Base-by-base conservation (phyloP, 2,113 vertebrate genomes). In the Seriola aureovittata region DNA sequence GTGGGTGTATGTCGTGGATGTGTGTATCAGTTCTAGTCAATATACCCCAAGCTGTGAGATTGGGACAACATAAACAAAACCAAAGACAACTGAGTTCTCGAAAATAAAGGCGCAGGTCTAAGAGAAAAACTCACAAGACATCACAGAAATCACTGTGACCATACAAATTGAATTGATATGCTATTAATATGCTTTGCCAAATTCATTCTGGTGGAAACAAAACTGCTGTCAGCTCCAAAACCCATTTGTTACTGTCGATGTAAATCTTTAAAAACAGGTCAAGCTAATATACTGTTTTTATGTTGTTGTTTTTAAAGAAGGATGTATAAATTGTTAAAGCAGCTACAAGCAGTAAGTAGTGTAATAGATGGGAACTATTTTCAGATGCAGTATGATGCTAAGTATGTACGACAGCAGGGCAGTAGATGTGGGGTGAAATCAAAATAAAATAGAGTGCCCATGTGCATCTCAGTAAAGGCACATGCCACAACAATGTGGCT, bases 41-140 rank as follows among this genome's bases (percentile, higher is more conserved):
- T 86, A 32, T 11, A 73, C 32, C n/a, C 0, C 16, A 38, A 71
- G 48, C 64, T 44, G 78, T 67, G 62, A 81, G 52, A 62, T 21
- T n/a, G 8, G 3, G 58, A 50, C n/a, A 32, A 64, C 14, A 62
- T 21, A 71, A 64, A 70, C 44, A 66, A 42, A 80, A 42, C 38
- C 10, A 46, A 50, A 40, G 17, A 75, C 32, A 54, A 38, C 19
- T 3, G 14, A 29, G 50, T 21, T 2, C 19, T 9, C 8, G 2
- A 7, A 21, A 21, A 21, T 8, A 21, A n/a, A 52, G 48, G 50
- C 6, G 48, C 48, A 52, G 7, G 19, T n/a, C 21, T 9, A 52
- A n/a, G 50, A 52, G 50, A 52, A 52, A 8, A 52, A 52, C 50
- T 9, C 4, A 12, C 50, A 19, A 16, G 10, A 38, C 9, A 7